Conservation (phyloP, 2,797 vertebrate species). For the Anomalospiza imberbis region DNA sequence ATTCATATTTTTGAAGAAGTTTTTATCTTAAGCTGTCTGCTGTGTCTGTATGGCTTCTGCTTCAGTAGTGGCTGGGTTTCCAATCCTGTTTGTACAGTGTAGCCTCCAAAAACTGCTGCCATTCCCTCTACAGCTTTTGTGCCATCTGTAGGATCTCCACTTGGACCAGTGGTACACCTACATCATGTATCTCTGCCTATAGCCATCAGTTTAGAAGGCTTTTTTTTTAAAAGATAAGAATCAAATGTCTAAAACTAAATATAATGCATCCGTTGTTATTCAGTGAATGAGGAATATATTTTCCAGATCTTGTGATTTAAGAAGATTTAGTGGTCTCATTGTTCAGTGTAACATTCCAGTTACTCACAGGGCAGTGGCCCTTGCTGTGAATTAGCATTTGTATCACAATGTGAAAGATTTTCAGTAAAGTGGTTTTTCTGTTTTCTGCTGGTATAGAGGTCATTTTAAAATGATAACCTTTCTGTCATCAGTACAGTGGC, state of each 20-base stretch:
- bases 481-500: not conserved
- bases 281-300: conserved; percentile 31
- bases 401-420: not conserved
- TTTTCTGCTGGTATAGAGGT: not conserved
- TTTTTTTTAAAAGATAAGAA: conserved; percentile 24
- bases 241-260: not conserved
- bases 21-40: not conserved
- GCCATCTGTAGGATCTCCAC: not conserved
- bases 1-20: not conserved
- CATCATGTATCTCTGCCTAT: not conserved
- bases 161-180: not conserved
- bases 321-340: not conserved
- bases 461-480: not conserved
- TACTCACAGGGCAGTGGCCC: not conserved
- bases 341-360: not conserved
- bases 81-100: fast-evolving
- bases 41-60: not conserved
- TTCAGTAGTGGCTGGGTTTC: not conserved
- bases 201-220: not conserved
- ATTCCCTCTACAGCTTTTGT: not conserved
- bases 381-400: not conserved
- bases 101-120: not conserved
- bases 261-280: not conserved
- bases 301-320: conserved; percentile 35
- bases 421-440: not conserved